These are phyloP conservation scores for Eilema caniola DNA, from an alignment of 2,888 invertebrate genomes.

Conservation along the genomic window DNA sequence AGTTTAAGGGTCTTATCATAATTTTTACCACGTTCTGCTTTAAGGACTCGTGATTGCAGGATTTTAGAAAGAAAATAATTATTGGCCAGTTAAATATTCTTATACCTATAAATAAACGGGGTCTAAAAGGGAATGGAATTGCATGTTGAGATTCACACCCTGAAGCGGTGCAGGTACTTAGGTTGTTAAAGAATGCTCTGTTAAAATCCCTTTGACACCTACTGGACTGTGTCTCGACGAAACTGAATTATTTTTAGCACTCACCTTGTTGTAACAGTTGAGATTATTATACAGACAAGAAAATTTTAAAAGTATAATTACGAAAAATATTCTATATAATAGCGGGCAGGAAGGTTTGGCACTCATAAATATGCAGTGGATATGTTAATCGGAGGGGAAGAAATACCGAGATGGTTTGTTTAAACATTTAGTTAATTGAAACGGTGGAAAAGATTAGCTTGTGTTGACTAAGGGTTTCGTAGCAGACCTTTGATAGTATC, in stretches of 20 bases:
- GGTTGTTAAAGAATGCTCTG: neutral
- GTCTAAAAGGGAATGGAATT: no score
- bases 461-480: slow-evolving; percentile 22
- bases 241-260: slow-evolving; percentile 18
- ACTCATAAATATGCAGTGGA: slow-evolving; percentile 68
- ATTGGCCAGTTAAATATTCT: no score
- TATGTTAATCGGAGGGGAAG: slow-evolving; percentile 60
- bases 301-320: slow-evolving; percentile 51
- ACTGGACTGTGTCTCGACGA: neutral
- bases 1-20: no score
- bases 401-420: slow-evolving; percentile 58
- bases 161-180: neutral
- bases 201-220: slow-evolving; percentile 1
- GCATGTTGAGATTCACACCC: neutral
- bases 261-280: slow-evolving; percentile 22
- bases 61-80: no score
- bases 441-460: slow-evolving; percentile 42
- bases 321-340: slow-evolving; percentile 44
- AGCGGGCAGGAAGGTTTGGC: slow-evolving; percentile 38
- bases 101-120: no score
- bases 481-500: neutral
- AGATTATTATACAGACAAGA: slow-evolving; percentile 34
- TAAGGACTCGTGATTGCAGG: no score
- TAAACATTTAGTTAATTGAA: slow-evolving; percentile 50
- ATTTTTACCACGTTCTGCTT: no score